phyloP scores from a whole-genome alignment of 2,888 invertebrate species.

The Mycalesis mineus region DNA sequence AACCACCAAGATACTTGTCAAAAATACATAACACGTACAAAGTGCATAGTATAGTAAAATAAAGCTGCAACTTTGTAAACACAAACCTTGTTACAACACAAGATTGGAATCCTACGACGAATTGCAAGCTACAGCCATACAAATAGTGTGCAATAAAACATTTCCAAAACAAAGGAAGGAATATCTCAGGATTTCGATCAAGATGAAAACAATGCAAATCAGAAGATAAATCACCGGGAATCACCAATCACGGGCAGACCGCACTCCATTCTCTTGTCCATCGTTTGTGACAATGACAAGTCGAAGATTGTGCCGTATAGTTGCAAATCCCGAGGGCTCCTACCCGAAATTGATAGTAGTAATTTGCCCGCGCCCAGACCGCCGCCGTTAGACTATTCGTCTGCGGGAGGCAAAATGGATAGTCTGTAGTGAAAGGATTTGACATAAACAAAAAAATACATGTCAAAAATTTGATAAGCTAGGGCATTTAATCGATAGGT shows the following conservation, averaged over 20 bases:
- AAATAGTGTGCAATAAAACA: not conserved
- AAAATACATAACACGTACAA: too few relatives aligned
- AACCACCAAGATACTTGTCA: too few relatives aligned
- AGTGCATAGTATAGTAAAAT: too few relatives aligned
- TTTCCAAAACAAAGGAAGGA: not conserved
- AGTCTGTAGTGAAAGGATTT: not conserved
- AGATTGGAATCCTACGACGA: not conserved
- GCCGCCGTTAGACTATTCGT: slow-evolving; percentile 45
- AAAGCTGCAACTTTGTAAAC: not conserved
- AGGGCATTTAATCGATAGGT: too few relatives aligned
- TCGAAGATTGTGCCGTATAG: slow-evolving; percentile 64
- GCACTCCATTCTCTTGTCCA: slow-evolving; percentile 39
- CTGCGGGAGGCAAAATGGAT: slow-evolving; percentile 29
- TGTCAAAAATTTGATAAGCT: too few relatives aligned
- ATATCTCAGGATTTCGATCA: not conserved
- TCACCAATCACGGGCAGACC: slow-evolving; percentile 35
- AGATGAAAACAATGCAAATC: slow-evolving; percentile 24
- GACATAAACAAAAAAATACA: too few relatives aligned
- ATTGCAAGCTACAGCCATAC: not conserved
- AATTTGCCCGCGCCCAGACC: slow-evolving; percentile 59
- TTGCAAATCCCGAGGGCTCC: slow-evolving; percentile 54
- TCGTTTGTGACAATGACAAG: slow-evolving; percentile 62
- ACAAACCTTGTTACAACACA: not conserved
- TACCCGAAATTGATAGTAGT: slow-evolving; percentile 62
- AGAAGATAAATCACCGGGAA: slow-evolving; percentile 30